Evolutionary conservation across 2,113 vertebrate genomes (phyloP), one percentile per base, ranked within the genome.

Genomic region (Cyanistes caeruleus): DNA sequence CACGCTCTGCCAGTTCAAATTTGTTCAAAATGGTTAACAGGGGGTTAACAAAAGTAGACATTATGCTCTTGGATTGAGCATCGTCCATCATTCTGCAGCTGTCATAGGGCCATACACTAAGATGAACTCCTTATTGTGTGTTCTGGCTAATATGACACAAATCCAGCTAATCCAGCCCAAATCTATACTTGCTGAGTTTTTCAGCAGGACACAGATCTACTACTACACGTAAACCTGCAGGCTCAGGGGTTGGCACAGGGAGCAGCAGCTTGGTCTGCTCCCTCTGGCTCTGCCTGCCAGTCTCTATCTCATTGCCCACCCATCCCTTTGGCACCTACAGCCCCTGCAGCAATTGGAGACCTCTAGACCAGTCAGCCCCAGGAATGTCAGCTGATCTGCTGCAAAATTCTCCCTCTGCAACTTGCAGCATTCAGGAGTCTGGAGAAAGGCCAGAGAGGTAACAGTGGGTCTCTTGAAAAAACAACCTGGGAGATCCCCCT

Each of bases 151-250:
- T 59, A 64, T 41, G 56, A 78, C 84, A 89, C 30, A 89, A 91
- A 78, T 31, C 60, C 39, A 51, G 39, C 60, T 89, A 48, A 81
- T 76, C 10, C 58, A 68, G 27, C 31, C 82, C 41, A 37, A 79
- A 58, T 81, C 74, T 81, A 22, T 74, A 3, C 16, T 39, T 55
- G 35, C 60, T 52, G 73, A 7, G 9, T 46, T 89, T 96, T 75
- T 77, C 22, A 78, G 52, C 9, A 7, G 48, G 49, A 12, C 24
- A 22, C 35, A 49, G 62, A 41, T 33, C 33, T 67, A 68, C 21
- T 35, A 10, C 4, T n/a, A 24, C 0, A 0, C n/a, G 41, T 13
- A 68, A 52, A 37, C 0, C 2, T 48, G 7, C 3, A 2, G 49
- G 11, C 28, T 24, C 53, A 60, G 82, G 55, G 43, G 4, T 0